Percentiles rank a stretch among this genome's conserved stretches.
Evolutionary conservation across 2,888 invertebrate genomes (phyloP).

Genomic region (Chaitophorus viminalis): DNA sequence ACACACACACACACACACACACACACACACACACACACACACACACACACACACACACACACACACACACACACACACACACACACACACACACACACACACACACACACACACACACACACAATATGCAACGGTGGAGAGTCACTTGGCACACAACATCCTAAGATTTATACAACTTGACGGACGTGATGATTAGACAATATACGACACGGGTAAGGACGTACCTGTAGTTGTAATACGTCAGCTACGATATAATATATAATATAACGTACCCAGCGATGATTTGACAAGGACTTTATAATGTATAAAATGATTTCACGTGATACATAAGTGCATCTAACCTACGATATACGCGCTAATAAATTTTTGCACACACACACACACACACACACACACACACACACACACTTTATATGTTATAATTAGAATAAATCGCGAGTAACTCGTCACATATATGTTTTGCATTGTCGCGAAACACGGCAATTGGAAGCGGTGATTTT

Average conservation of each 20-base stretch:
- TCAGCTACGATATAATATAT: too few species aligned
- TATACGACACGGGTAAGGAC: conserved; percentile 4
- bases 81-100: too few species aligned
- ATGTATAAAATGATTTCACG: neutral
- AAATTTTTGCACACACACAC: neutral
- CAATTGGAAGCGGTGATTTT: too few species aligned
- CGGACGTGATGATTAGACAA: conserved; percentile 48
- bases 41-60: too few species aligned
- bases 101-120: too few species aligned
- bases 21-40: too few species aligned
- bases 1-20: too few species aligned
- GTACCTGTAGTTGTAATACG: neutral
- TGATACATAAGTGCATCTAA: neutral
- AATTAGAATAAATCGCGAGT: neutral
- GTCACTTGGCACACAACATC: neutral
- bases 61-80: too few species aligned
- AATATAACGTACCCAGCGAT: neutral
- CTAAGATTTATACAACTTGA: conserved; percentile 20
- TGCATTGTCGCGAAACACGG: too few species aligned
- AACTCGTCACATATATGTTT: too few species aligned
- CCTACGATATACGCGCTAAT: neutral
- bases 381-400: too few species aligned
- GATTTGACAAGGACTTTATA: conserved; percentile 4
- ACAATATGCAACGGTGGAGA: neutral
- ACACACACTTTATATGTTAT: neutral